Conservation (phyloP, 2,797 vertebrate species). For the Uromys caudimaculatus region DNA sequence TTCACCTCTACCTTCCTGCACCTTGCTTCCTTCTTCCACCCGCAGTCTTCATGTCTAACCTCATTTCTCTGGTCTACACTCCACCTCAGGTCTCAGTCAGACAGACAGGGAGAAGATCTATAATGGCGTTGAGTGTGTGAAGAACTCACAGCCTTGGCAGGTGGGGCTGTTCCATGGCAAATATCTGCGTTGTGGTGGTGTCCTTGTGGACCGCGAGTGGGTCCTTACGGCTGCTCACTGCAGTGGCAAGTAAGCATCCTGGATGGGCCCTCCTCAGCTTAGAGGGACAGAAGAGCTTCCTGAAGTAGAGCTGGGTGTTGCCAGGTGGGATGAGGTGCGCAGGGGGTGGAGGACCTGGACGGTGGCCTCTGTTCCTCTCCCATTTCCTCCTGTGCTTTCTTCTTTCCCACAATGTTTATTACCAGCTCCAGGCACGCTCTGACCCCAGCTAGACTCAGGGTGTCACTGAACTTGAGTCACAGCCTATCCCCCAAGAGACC, state of each 20-base stretch:
- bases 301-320: background rate
- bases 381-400: background rate
- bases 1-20: background rate
- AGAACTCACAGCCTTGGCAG: slow-evolving; percentile 79
- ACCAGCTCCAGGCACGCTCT: background rate
- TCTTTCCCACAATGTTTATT: background rate
- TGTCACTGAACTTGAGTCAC: background rate
- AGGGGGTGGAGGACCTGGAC: background rate
- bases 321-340: background rate
- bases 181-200: slow-evolving; percentile 75
- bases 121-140: slow-evolving; percentile 33
- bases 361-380: background rate
- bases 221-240: slow-evolving; percentile 80
- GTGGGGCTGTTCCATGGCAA: slow-evolving; percentile 76
- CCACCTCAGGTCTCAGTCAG: slow-evolving; percentile 61
- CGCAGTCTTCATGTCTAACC: background rate
- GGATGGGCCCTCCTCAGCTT: background rate
- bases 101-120: slow-evolving; percentile 18
- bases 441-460: background rate
- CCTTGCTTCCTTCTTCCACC: background rate
- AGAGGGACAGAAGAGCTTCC: background rate
- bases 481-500: background rate
- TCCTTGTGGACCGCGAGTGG: slow-evolving; percentile 75
- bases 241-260: slow-evolving; percentile 59
- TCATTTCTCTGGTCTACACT: background rate